Evolutionary conservation across 1,140 invertebrate genomes (phyloP), one percentile per base, ranked within the genome.

Genomic region (Drosophila orosa): DNA sequence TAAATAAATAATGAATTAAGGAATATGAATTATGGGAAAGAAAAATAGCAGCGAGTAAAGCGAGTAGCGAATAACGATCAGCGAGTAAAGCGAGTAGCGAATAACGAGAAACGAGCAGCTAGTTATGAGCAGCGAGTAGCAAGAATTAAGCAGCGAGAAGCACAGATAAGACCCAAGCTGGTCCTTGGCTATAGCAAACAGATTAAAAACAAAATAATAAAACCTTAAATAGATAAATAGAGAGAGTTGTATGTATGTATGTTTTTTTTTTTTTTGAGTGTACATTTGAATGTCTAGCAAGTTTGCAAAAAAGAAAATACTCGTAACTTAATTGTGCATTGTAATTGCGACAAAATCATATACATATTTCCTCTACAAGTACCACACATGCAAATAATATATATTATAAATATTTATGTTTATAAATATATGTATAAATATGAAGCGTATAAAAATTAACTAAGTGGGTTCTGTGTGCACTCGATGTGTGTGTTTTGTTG

Each of bases 101-200:
- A 3, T 10, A 37, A 44, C n/a, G 22, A 33, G 13, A 27, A 50
- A 0, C 10, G 0, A 45, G 7, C 8, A 40, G 39, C 9, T 10
- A 40, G 4, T 10, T 19, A 17, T 24, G 15, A n/a, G 13, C 4
- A 37, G 33, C 52, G 15, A n/a, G 10, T 12, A 55, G 22, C 31
- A 15, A 52, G n/a, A 33, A 44, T n/a, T n/a, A 45, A 25, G 44
- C 44, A 25, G 22, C 44, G 44, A 47, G 45, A 29, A 48, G 31
- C 31, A n/a, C 37, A 54, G 22, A n/a, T 31, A 48, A 47, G 73
- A 74, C 83, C 81, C 83, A 78, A 85, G 81, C 81, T 85, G 81
- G 81, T 45, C 73, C 83, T 85, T 85, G 81, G 81, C 72, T 50
- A 35, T 29, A 50, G 31, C 3, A 37, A 25, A 61, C 12, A 33